Percentiles rank a stretch among this genome's conserved stretches.
Evolutionary conservation across 2,888 invertebrate species (phyloP).

Genomic region (Eristalinus aeneus): DNA sequence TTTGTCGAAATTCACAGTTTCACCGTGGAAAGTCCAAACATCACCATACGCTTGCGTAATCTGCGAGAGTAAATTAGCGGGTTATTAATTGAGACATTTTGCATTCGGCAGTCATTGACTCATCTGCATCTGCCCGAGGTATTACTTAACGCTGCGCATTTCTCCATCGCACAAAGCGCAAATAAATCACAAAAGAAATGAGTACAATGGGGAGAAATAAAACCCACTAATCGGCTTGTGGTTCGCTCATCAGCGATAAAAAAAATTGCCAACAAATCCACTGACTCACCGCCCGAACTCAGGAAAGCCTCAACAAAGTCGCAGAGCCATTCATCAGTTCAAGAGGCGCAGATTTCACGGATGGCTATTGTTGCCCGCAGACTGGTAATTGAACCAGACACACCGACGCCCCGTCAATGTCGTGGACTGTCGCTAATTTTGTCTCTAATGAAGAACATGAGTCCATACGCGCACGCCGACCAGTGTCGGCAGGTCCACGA

Average conservation of each 20-base stretch:
- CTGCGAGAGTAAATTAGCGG: background rate
- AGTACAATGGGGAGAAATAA: conserved; percentile 3
- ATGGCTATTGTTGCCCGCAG: conserved; percentile 25
- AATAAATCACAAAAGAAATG: conserved; percentile 37
- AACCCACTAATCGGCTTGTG: conserved; percentile 28
- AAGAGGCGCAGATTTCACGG: background rate
- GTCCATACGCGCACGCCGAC: background rate
- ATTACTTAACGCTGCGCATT: conserved; percentile 1
- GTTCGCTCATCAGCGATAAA: conserved; percentile 1
- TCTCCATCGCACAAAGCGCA: conserved; percentile 7
- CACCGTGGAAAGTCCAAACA: background rate
- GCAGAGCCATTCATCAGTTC: background rate
- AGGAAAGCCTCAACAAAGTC: background rate
- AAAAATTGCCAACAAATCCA: background rate
- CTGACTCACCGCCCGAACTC: background rate
- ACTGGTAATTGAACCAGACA: conserved; percentile 19
- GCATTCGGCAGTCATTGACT: background rate
- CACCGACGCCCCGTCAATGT: background rate
- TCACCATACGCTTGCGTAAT: background rate
- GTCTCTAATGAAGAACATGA: background rate
- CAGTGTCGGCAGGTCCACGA: background rate
- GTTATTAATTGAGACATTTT: background rate
- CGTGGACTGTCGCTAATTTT: background rate
- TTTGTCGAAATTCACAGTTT: background rate
- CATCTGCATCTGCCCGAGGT: background rate